Base-by-base conservation (phyloP, 2,113 vertebrate genomes). In the Chionis minor region DNA sequence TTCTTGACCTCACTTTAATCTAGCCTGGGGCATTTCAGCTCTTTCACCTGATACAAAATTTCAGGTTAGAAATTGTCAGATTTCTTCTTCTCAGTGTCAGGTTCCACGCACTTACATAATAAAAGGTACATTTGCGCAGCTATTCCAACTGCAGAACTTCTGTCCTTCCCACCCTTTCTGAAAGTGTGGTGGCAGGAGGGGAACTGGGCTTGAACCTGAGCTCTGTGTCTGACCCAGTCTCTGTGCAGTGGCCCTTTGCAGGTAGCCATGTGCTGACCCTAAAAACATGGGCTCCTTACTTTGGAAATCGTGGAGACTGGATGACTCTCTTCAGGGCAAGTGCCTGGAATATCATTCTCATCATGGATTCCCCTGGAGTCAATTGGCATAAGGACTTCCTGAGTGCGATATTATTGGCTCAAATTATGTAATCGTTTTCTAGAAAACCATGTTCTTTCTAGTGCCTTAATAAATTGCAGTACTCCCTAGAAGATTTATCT, bases 261-360 rank as follows among this genome's bases (percentile, higher is more conserved):
- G 4, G 42, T 45, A 72, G 28, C 18, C 24, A 51, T 27, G 14
- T 15, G 20, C 40, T 27, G 1, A n/a, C 19, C 35, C 85, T 65
- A 71, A 61, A 72, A 65, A 52, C 8, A 54, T 3, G 3, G 35
- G 49, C 11, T 28, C 7, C 27, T 47, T 40, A 18, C 12, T 56
- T 38, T 65, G 54, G 17, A 82, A 72, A 58, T 14, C 24, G 77
- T 40, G 56, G 24, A 85, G 12, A 58, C 0, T 79, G 30, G 8
- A 54, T 0, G 0, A 28, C 4, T 75, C 19, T 33, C 22, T 73
- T 42, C 12, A 38, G 3, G 24, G 8, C 8, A 69, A 72, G 8
- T 49, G 3, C 6, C 35, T 85, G 56, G 20, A 87, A 87, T 40
- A 19, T 19, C 23, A 38, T 83, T 90, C 59, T 67, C 15, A 33